Percentiles rank a stretch among this genome's conserved stretches.
phyloP scores from a whole-genome alignment of 2,888 invertebrate genomes.

The Pheosia tremula region DNA sequence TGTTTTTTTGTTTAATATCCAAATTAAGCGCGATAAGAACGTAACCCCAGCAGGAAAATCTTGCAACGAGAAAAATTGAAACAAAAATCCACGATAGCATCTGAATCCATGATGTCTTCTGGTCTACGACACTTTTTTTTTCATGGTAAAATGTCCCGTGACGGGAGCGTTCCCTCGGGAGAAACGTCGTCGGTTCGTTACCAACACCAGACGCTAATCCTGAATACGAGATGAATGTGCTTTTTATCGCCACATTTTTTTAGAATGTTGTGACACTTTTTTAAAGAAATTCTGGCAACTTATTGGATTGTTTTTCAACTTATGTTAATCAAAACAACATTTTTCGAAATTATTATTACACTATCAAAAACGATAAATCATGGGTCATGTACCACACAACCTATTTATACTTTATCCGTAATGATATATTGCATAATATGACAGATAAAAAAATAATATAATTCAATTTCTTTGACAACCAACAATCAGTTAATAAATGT shows the following conservation, averaged over 20 bases:
- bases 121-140: not conserved
- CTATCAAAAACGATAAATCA: too few relatives aligned
- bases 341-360: too few relatives aligned
- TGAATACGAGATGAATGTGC: constrained; percentile 7
- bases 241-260: not conserved
- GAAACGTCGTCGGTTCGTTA: constrained; percentile 9
- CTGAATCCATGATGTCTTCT: constrained; percentile 1
- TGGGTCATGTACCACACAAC: too few relatives aligned
- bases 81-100: not conserved
- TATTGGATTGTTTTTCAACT: too few relatives aligned
- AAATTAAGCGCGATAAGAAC: not conserved
- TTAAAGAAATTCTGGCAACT: too few relatives aligned
- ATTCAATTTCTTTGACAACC: too few relatives aligned
- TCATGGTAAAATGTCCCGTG: not conserved
- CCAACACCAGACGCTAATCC: not conserved
- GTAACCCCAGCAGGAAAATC: not conserved
- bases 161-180: constrained; percentile 3
- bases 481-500: too few relatives aligned
- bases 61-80: not conserved
- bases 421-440: too few relatives aligned
- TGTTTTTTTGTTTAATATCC: not conserved
- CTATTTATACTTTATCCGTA: too few relatives aligned
- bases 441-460: too few relatives aligned
- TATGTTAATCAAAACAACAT: too few relatives aligned
- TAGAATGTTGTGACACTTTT: too few relatives aligned